Base-by-base conservation (phyloP, 2,113 vertebrate species). In the Brienomyrus brachyistius region DNA sequence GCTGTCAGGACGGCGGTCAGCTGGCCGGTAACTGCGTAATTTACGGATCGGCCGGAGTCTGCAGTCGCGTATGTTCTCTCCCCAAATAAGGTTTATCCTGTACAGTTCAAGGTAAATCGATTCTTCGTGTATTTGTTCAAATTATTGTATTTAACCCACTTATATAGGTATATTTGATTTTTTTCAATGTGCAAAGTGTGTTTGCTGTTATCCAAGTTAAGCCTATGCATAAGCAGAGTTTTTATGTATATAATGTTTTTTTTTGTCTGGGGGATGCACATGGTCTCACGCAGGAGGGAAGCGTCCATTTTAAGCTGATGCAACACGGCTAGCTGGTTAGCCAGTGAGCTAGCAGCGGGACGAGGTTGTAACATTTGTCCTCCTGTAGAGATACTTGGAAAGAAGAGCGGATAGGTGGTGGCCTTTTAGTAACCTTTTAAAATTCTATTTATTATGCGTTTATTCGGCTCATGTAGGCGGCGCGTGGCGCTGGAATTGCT, bases 251-350 rank as follows among this genome's bases (percentile, higher is more conserved):
- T 11, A 1, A 74, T 74, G n/a, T 27, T 27, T 74, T 74, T 70
- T 17, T 40, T 23, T 35, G 31, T 40, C 27, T 77, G 31, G 13
- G 31, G 70, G 70, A 77, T 77, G 31, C 70, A 77, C 70, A 77
- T 77, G 70, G 74, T 15, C 66, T 15, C 1, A n/a, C 27, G 15
- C 74, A 13, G 35, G 35, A 13, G 35, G 35, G 43, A 43, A 66
- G 87, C 54, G 47, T 66, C 87, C 87, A 88, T 88, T 66, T 88
- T 88, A 54, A 66, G 87, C 87, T 88, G 87, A 88, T 88, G 87
- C 87, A 88, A 88, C 54, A 87, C 9, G 17, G 87, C 35, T 62
- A 88, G 23, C 3, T 7, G 45, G 23, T 62, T 45, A 86, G 50
- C 47, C 48, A 15, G 40, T 13, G 8, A n/a, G 87, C 56, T 88